phyloP scores from a whole-genome alignment of 2,797 vertebrate species.

The Coregonus suidteri region DNA sequence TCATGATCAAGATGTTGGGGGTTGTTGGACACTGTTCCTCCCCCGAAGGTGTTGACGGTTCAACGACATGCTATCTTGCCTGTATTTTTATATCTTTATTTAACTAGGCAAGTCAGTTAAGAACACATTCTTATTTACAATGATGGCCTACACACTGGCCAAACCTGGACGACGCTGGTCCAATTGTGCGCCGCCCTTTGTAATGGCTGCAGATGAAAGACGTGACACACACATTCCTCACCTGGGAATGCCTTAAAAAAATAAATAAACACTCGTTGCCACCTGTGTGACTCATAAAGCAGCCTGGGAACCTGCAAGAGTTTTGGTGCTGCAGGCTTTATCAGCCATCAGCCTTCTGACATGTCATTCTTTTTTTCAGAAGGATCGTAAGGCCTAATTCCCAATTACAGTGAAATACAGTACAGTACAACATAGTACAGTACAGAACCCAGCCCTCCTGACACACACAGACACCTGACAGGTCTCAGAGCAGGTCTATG shows the following conservation, averaged over 20 bases:
- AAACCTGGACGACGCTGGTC: too few species aligned
- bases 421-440: neutral
- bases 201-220: neutral
- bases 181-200: neutral
- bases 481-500: constrained; percentile 1
- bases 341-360: neutral
- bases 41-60: neutral
- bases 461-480: neutral
- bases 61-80: neutral
- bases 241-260: constrained; percentile 56
- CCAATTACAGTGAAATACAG: neutral
- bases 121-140: too few species aligned
- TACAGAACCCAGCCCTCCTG: neutral
- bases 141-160: too few species aligned
- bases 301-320: neutral
- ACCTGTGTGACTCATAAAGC: neutral
- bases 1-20: too few species aligned
- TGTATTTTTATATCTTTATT: neutral
- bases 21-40: too few species aligned
- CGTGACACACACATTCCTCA: constrained; percentile 50
- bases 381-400: neutral
- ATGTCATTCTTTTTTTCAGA: neutral
- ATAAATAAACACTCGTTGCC: neutral
- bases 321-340: neutral
- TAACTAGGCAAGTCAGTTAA: too few species aligned